Percentiles rank a stretch among this genome's conserved stretches.
Conservation (phyloP, 2,113 vertebrate species). For the Cricetomys ansorgei region DNA sequence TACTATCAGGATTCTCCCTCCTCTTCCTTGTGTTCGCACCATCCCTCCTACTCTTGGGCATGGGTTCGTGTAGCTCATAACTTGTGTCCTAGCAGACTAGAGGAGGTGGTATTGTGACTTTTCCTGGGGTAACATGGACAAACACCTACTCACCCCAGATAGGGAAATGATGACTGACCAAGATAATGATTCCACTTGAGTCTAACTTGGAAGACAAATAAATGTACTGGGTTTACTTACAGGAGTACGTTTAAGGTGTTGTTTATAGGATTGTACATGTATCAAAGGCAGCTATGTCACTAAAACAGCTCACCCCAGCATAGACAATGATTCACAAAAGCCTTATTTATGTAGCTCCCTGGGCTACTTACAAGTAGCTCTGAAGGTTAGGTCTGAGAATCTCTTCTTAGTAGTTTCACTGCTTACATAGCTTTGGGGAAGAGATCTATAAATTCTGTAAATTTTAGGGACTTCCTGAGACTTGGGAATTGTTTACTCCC, state of each 20-base stretch:
- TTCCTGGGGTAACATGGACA: neutral
- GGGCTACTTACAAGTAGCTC: neutral
- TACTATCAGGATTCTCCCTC: neutral
- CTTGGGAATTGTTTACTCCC: neutral
- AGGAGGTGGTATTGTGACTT: neutral
- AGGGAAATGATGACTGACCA: neutral
- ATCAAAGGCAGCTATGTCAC: neutral
- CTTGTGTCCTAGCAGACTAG: neutral
- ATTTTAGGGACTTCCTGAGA: neutral
- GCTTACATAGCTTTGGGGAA: neutral
- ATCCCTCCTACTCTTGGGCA: neutral
- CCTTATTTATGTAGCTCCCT: neutral
- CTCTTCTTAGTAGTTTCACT: neutral
- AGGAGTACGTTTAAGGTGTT: neutral
- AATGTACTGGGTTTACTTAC: neutral
- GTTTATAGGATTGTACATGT: neutral
- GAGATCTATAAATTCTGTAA: neutral
- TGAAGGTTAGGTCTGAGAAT: neutral
- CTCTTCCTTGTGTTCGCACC: neutral
- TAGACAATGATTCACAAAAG: neutral
- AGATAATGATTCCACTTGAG: neutral
- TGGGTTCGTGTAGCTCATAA: neutral
- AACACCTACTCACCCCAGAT: no score
- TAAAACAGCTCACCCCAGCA: neutral
- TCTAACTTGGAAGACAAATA: neutral